A percentile compares a stretch with the other conserved stretches of the same genome.
Conservation (phyloP, 2,888 invertebrate species). For the Limnephilus lunatus region DNA sequence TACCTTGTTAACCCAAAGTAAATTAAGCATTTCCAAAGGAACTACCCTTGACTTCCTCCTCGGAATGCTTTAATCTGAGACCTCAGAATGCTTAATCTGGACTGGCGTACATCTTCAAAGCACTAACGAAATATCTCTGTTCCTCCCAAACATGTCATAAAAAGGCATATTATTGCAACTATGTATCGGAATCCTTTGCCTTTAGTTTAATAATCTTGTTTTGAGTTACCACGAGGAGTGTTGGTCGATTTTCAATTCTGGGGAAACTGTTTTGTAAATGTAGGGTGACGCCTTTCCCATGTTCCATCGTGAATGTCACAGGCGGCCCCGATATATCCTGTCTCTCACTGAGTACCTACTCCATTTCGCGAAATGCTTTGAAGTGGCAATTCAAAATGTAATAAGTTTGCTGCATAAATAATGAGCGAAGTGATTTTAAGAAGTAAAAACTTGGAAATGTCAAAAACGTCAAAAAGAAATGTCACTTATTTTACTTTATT, state of each 20-base stretch:
- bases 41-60: not conserved
- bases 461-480: no score
- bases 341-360: not conserved
- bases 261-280: constrained; percentile 59
- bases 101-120: not conserved
- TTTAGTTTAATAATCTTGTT: not conserved
- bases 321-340: constrained; percentile 20
- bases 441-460: not conserved
- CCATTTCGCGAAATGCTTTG: constrained; percentile 28
- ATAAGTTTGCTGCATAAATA: not conserved
- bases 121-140: not conserved
- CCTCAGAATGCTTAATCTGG: not conserved
- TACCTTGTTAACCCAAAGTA: not conserved
- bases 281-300: constrained; percentile 63
- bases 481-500: not conserved
- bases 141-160: not conserved
- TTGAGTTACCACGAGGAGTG: not conserved
- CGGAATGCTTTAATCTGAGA: not conserved
- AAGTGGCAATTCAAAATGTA: not conserved
- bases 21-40: not conserved
- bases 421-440: not conserved
- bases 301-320: constrained; percentile 49
- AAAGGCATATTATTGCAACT: not conserved
- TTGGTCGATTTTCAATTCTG: constrained; percentile 29
- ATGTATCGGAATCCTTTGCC: constrained; percentile 34